A percentile compares a stretch with the other conserved stretches of the same genome.
Conservation (phyloP, 2,797 vertebrate species). For the Chrosomus eos region DNA sequence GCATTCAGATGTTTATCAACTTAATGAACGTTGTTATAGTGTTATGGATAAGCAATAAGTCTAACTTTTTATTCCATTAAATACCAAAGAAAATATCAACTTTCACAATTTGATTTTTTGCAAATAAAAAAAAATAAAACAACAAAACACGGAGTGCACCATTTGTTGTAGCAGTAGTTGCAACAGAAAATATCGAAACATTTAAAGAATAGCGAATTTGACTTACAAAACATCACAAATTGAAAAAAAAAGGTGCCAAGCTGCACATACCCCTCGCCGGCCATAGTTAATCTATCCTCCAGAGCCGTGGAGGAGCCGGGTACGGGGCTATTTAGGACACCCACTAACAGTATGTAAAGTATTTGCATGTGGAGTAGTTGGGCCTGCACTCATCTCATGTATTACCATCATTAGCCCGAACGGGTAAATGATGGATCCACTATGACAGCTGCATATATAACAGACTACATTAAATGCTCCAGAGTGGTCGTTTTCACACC, state of each 20-base stretch:
- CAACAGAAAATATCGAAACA: not conserved
- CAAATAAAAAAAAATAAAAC: not conserved
- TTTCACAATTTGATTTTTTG: not conserved
- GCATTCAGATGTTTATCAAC: not conserved
- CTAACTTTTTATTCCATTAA: not conserved
- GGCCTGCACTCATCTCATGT: not conserved
- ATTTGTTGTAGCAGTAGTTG: not conserved
- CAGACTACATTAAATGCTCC: not conserved
- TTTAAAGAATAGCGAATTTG: not conserved
- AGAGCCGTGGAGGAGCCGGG: slow-evolving; percentile 13
- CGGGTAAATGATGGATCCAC: not conserved
- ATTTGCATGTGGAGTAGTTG: slow-evolving; percentile 31
- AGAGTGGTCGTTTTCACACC: not conserved
- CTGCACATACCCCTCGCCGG: not conserved
- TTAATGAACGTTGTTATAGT: not conserved
- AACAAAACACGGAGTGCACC: not conserved
- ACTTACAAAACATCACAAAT: not conserved
- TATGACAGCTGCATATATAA: slow-evolving; percentile 15
- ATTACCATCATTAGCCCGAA: not conserved
- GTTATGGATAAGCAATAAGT: not conserved
- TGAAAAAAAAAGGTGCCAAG: not conserved
- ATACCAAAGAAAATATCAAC: not conserved
- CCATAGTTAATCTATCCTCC: not conserved
- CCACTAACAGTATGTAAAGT: slow-evolving; percentile 39
- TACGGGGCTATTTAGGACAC: slow-evolving; percentile 14